Conservation (phyloP, 2,797 vertebrate genomes). For the Threskiornis aethiopicus region DNA sequence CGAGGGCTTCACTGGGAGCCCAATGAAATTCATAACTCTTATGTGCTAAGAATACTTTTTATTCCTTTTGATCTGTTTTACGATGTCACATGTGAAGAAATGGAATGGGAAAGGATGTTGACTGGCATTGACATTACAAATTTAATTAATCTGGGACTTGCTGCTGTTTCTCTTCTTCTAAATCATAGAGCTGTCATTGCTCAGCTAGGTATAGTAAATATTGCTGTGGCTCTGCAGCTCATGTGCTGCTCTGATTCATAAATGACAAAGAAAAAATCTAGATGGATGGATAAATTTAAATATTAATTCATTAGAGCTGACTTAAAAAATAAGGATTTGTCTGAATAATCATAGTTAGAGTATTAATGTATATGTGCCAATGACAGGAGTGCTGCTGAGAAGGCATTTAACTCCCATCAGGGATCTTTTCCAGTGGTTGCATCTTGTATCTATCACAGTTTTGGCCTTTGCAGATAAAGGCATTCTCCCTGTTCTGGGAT, state of each 20-base stretch:
- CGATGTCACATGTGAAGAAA: not conserved
- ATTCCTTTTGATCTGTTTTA: not conserved
- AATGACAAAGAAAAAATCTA: not conserved
- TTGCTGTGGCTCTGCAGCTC: not conserved
- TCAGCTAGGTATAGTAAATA: slow-evolving; percentile 4
- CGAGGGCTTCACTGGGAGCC: not conserved
- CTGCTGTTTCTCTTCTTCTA: slow-evolving; percentile 37
- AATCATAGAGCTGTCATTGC: slow-evolving; percentile 2
- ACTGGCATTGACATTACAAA: not conserved
- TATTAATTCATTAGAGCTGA: not conserved
- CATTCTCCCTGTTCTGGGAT: not conserved
- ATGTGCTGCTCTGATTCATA: slow-evolving; percentile 10
- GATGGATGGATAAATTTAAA: slow-evolving; percentile 8
- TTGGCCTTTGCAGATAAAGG: not conserved
- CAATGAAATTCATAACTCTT: not conserved
- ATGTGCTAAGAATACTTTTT: not conserved
- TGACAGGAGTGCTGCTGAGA: not conserved
- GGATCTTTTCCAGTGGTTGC: not conserved
- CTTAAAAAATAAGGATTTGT: not conserved
- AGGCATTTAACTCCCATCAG: not conserved
- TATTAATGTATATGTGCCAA: not conserved
- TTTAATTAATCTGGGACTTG: slow-evolving; percentile 35
- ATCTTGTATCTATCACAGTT: not conserved
- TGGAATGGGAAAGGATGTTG: not conserved
- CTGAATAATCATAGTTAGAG: not conserved